phyloP scores from a whole-genome alignment of 2,888 invertebrate genomes.

The Caradrina clavipalpis region DNA sequence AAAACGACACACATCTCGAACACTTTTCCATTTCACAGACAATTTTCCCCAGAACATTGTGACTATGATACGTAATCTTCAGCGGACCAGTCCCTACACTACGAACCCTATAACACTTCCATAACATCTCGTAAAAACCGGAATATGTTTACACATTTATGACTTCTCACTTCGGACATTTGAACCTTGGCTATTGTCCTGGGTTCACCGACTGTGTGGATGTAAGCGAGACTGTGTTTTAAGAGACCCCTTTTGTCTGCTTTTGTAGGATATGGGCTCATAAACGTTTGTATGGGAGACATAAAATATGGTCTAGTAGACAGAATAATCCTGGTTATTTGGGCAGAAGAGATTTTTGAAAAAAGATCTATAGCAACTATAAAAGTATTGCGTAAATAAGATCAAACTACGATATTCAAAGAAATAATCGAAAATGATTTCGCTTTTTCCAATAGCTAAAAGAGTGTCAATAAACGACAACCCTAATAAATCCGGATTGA shows the following conservation, averaged over 20 bases:
- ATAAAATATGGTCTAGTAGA: slow-evolving; percentile 14
- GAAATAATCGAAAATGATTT: slow-evolving; percentile 6
- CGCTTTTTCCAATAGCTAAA: slow-evolving; percentile 10
- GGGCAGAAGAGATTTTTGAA: background rate
- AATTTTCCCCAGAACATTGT: slow-evolving; percentile 38
- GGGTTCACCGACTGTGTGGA: slow-evolving; percentile 19
- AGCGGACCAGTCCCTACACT: slow-evolving; percentile 47
- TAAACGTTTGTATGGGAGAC: slow-evolving; percentile 3
- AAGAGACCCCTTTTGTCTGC: slow-evolving; percentile 34
- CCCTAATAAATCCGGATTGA: slow-evolving; percentile 57
- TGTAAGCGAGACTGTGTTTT: slow-evolving; percentile 30
- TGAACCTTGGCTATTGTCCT: slow-evolving; percentile 53
- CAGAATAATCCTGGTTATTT: background rate
- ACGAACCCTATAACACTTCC: slow-evolving; percentile 69
- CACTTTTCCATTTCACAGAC: slow-evolving; percentile 27
- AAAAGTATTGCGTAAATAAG: background rate
- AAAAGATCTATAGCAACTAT: background rate
- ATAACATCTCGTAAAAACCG: slow-evolving; percentile 78
- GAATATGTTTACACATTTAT: slow-evolving; percentile 76
- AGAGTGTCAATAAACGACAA: slow-evolving; percentile 39
- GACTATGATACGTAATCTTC: slow-evolving; percentile 65
- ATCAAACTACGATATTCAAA: background rate
- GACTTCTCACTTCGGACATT: slow-evolving; percentile 65
- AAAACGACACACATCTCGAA: background rate
- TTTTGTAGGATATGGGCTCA: slow-evolving; percentile 34